phyloP scores from a whole-genome alignment of 2,888 invertebrate genomes.

The Trilocha varians region DNA sequence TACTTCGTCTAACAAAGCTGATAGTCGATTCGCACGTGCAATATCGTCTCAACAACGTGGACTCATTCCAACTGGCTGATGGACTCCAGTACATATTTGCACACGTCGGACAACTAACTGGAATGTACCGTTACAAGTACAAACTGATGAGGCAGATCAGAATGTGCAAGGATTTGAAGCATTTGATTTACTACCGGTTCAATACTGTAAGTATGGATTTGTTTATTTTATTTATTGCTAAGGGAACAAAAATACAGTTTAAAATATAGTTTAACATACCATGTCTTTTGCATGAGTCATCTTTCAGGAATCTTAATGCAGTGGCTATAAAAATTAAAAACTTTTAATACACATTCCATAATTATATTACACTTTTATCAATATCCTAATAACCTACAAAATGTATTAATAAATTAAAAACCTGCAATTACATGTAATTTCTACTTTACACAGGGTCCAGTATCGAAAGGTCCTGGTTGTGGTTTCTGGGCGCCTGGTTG shows the following conservation, averaged over 20 bases:
- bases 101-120: conserved; percentile 98
- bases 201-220: conserved; percentile 85
- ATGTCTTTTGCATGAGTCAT: no score
- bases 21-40: conserved; percentile 99
- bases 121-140: conserved; percentile 99
- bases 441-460: conserved; percentile 83
- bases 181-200: conserved; percentile 98
- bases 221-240: neutral
- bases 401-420: neutral
- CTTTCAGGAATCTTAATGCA: no score
- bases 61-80: conserved; percentile 98
- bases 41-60: conserved; percentile 98
- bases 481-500: conserved; percentile 99
- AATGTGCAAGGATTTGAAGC: conserved; percentile 99
- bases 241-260: no score
- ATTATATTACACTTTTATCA: no score
- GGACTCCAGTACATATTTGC: conserved; percentile 99
- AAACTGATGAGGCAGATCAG: conserved; percentile 98
- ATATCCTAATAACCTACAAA: neutral
- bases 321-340: no score
- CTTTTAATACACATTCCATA: neutral
- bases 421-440: no score
- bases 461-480: conserved; percentile 98
- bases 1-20: conserved; percentile 96
- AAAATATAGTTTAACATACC: no score